Conservation (phyloP, 2,113 vertebrate species). For the Arothron firmamentum region DNA sequence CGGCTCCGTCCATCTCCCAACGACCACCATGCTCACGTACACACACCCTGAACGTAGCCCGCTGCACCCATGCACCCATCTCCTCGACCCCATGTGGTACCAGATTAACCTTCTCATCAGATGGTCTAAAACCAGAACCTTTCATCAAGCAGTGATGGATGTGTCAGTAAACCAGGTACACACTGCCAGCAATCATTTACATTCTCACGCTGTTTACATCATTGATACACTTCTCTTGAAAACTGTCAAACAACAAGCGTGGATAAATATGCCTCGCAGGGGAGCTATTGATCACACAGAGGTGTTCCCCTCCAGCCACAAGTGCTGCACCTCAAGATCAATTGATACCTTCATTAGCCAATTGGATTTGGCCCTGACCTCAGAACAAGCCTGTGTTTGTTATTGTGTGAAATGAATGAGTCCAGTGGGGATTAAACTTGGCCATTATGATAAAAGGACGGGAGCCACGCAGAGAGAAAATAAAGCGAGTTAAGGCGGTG, state of each 20-base stretch:
- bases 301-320: constrained; percentile 25
- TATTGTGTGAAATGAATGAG: constrained; percentile 66
- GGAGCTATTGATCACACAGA: constrained; percentile 64
- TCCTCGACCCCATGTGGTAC: constrained; percentile 45
- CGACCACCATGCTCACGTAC: constrained; percentile 5
- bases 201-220: constrained; percentile 55
- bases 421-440: constrained; percentile 48
- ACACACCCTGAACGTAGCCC: constrained; percentile 10
- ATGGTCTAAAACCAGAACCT: constrained; percentile 53
- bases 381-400: constrained; percentile 66
- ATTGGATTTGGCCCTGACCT: constrained; percentile 51
- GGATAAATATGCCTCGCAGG: constrained; percentile 66
- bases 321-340: constrained; percentile 47
- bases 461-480: constrained; percentile 50
- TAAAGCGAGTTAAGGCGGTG: constrained; percentile 37
- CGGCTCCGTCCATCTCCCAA: background rate
- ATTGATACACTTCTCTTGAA: constrained; percentile 63
- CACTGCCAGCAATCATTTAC: constrained; percentile 68
- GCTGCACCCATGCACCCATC: constrained; percentile 22
- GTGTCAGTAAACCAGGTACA: constrained; percentile 62
- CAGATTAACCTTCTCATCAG: constrained; percentile 54
- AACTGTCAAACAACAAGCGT: constrained; percentile 65
- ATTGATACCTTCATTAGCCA: constrained; percentile 68
- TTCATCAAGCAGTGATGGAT: constrained; percentile 60
- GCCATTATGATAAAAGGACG: constrained; percentile 44